phyloP scores from a whole-genome alignment of 1,140 invertebrate genomes.

The Zaprionus ornatus region DNA sequence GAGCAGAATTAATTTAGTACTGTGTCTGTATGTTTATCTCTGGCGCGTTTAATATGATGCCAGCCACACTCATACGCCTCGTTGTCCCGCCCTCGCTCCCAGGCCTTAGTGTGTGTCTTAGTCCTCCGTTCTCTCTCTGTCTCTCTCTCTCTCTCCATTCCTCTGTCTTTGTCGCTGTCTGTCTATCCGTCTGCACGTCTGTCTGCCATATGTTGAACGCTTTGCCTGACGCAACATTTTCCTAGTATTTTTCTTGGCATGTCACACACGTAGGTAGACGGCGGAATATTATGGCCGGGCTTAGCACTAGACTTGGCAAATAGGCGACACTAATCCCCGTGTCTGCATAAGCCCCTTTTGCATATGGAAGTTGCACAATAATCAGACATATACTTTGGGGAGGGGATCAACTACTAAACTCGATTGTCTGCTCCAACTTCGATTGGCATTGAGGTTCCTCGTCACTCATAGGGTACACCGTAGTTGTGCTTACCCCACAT shows the following conservation, averaged over 20 bases:
- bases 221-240: conserved; percentile 64
- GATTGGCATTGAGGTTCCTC: neutral
- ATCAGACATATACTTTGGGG: neutral
- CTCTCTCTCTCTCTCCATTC: neutral
- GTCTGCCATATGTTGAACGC: conserved; percentile 73
- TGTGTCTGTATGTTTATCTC: conserved; percentile 76
- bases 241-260: conserved; percentile 35
- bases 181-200: conserved; percentile 9
- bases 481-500: neutral
- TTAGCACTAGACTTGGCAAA: neutral
- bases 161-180: conserved; percentile 5
- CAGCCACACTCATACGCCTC: conserved; percentile 40
- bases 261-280: neutral
- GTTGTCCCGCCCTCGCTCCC: neutral
- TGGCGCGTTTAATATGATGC: conserved; percentile 75
- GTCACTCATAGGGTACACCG: conserved; percentile 5
- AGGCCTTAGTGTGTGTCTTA: conserved; percentile 38
- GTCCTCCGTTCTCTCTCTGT: conserved; percentile 22
- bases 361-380: neutral
- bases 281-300: conserved; percentile 1
- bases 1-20: conserved; percentile 83
- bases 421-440: neutral
- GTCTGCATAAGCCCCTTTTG: neutral
- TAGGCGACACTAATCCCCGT: neutral
- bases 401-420: too few relatives aligned